Base-by-base conservation (phyloP, 2,888 invertebrate genomes). In the Andrena dorsata region DNA sequence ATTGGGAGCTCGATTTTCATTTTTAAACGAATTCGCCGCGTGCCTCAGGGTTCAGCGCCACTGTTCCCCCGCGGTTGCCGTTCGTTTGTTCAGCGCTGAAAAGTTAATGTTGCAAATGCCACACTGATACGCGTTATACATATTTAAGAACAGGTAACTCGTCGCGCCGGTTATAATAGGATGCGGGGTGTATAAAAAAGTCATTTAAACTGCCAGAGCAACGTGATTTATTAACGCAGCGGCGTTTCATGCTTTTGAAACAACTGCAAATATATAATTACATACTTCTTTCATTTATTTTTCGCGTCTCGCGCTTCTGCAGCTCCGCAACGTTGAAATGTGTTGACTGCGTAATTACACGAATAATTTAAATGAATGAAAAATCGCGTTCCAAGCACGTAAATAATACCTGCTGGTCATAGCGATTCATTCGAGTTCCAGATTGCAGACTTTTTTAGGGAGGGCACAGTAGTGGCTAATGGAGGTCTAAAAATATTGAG, bases 181-280 rank as follows among this genome's bases (percentile, higher is more conserved):
- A 63, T 28, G 26, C 63, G 49, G 16, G n/a, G 49, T 66, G 61
- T 80, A 80, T 81, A 68, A 80, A 80, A 72, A 66, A 56, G 32
- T n/a, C 28, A 81, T 80, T 81, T 72, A 80, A 81, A 81, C 80
- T 80, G 56, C 73, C 49, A 28, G 51, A 47, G 41, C 7, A 1
- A 8, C 23, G 47, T 68, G 73, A 80, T 80, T 80, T 73, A 80
- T 80, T 61, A 68, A 63, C 61, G 56, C 8, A 7, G 20, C 23
- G n/a, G 51, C 30, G 28, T 35, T 80, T 80, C 65, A 28, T 41
- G 60, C 60, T 71, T 35, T 61, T 26, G 60, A 6, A 26, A 30
- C 80, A 80, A 70, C 60, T 65, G 32, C 69, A 51, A 30, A 49
- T 49, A 61, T 32, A 53, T 65, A 71, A 61, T 64, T 61, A 28